Conservation (phyloP, 2,113 vertebrate genomes). For the Gobius niger region DNA sequence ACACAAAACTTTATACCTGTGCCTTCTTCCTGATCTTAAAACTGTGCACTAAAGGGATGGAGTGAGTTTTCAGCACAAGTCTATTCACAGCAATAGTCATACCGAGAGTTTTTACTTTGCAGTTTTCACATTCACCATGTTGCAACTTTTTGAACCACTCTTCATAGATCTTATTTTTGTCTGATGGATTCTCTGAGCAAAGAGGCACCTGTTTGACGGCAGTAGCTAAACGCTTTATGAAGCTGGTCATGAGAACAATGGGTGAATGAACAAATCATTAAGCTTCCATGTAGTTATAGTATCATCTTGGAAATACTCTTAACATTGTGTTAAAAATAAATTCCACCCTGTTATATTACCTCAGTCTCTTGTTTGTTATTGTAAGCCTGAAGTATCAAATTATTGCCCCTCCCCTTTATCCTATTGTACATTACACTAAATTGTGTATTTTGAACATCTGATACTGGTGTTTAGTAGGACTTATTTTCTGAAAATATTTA, state of each 20-base stretch:
- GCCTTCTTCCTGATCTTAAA: constrained; percentile 33
- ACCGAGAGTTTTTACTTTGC: background rate
- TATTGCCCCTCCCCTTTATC: too few relatives aligned
- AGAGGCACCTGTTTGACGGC: background rate
- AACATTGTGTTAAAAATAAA: constrained; percentile 4
- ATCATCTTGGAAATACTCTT: background rate
- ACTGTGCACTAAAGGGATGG: constrained; percentile 37
- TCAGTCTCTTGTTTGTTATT: background rate
- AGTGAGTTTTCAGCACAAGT: constrained; percentile 1
- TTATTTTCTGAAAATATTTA: too few relatives aligned
- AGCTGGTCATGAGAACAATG: background rate
- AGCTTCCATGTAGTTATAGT: background rate
- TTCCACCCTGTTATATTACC: background rate
- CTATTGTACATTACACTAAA: too few relatives aligned
- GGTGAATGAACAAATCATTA: background rate
- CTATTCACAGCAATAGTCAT: background rate
- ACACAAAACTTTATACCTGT: constrained; percentile 9
- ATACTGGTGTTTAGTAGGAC: too few relatives aligned
- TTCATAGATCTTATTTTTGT: background rate
- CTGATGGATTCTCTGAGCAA: background rate
- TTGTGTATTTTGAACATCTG: too few relatives aligned
- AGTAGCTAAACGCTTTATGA: background rate
- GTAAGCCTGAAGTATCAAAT: too few relatives aligned
- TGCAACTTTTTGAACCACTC: background rate
- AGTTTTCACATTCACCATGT: constrained; percentile 20